These are phyloP conservation scores for Drosophila punjabiensis DNA, from an alignment of 1,140 invertebrate genomes.

Conservation along the genomic window DNA sequence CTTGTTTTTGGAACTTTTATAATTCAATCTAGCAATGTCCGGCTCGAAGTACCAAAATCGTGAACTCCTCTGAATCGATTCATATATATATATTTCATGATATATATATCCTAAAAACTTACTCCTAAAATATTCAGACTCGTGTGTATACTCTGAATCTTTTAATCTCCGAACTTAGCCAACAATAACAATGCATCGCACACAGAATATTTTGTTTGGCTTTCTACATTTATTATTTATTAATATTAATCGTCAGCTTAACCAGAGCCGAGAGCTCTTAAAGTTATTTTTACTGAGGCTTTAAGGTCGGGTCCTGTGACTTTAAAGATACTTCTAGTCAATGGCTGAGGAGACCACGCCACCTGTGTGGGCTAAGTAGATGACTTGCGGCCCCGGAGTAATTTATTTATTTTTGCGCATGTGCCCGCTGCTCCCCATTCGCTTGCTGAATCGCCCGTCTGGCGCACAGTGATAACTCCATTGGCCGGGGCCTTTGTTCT, in stretches of 20 bases:
- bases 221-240: neutral
- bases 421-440: constrained; percentile 65
- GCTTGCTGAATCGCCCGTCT: constrained; percentile 52
- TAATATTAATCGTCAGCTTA: neutral
- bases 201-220: neutral
- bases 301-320: neutral
- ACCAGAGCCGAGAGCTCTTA: neutral
- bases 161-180: neutral
- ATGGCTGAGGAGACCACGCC: neutral
- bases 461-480: constrained; percentile 74
- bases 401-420: constrained; percentile 76
- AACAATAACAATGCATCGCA: neutral
- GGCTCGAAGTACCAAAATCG: neutral
- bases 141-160: neutral
- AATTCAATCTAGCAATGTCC: too few species aligned
- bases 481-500: constrained; percentile 63
- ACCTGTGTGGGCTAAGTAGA: constrained; percentile 30
- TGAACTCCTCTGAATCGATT: too few species aligned
- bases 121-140: neutral
- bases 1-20: neutral
- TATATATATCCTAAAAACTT: neutral
- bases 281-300: neutral
- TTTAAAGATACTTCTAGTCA: constrained; percentile 8
- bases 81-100: too few species aligned
- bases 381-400: constrained; percentile 46